A percentile compares a stretch with the other conserved stretches of the same genome.
These are phyloP conservation scores for Leptinotarsa defecta DNA, from an alignment of 1,140 invertebrate species.

Conservation along the genomic window DNA sequence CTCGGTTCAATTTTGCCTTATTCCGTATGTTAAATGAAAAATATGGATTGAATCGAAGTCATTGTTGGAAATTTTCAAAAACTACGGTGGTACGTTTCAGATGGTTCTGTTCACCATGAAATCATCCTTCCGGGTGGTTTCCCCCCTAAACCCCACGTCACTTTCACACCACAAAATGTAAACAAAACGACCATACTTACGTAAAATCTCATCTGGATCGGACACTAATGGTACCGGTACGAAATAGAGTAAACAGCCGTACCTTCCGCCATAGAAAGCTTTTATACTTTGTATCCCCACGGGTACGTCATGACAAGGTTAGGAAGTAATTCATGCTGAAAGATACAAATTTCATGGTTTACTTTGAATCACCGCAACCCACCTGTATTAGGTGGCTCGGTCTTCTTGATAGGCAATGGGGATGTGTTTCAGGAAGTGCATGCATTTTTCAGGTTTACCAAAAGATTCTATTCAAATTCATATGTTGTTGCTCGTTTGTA, in stretches of 20 bases:
- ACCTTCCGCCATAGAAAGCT: constrained; percentile 40
- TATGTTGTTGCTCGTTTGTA: too few relatives aligned
- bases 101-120: neutral
- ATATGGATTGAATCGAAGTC: too few relatives aligned
- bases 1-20: too few relatives aligned
- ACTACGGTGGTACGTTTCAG: constrained; percentile 7
- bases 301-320: constrained; percentile 33
- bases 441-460: too few relatives aligned
- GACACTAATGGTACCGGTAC: constrained; percentile 37
- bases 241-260: constrained; percentile 51
- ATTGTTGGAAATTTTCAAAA: neutral
- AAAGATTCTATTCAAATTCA: too few relatives aligned
- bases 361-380: neutral
- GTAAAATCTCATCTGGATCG: constrained; percentile 43
- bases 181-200: constrained; percentile 43
- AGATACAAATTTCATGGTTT: neutral
- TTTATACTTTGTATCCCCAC: constrained; percentile 53
- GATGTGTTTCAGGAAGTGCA: too few relatives aligned
- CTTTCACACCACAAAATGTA: constrained; percentile 17
- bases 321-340: constrained; percentile 9
- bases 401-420: neutral
- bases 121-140: constrained; percentile 6
- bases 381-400: neutral
- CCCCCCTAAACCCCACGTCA: constrained; percentile 10
- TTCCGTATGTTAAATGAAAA: too few relatives aligned